Base-by-base conservation (phyloP, 2,797 vertebrate genomes). In the Manis javanica region DNA sequence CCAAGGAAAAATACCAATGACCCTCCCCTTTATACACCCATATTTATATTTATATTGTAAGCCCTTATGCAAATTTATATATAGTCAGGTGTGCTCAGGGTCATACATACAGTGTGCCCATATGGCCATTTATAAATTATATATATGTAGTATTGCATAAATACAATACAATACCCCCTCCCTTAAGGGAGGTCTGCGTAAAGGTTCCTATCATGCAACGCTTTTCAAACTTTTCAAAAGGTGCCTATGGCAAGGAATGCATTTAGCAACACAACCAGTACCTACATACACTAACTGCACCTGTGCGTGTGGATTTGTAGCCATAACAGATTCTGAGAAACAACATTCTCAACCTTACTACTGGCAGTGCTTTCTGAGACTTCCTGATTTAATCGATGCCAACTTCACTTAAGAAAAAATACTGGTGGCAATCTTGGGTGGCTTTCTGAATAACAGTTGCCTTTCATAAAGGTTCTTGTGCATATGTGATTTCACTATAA, bases 401-500 rank as follows among this genome's bases (percentile, higher is more conserved):
- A 7, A 49, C 64, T 68, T 81, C 21, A 59, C 68, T 68, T 59
- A 42, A 61, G 69, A 75, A 74, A 51, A 59, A 68, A 75, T 39
- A 8, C 34, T 14, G 57, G 49, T n/a, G 13, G 59, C 21, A 14
- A 12, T 16, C 57, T 37, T 12, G 21, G 8, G 42, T 51, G 66
- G 21, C 11, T 51, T 79, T 81, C 55, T 71, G 72, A 24, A 14
- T 91, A 42, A 37, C 18, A 21, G 26, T 16, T 8, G 42, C 5
- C 29, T 34, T 64, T 64, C 53, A 23, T 26, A n/a, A 77, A 61
- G 2, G 26, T 90, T 49, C 79, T 21, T 21, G 24, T n/a, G 18
- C 0, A 2, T 9, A 29, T 3, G 1, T 2, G 39, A 51, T n/a
- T 69, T 55, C 18, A 5, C 21, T 18, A 13, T 7, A 12, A 24